phyloP scores from a whole-genome alignment of 2,888 invertebrate species.

The Dolomedes plantarius region DNA sequence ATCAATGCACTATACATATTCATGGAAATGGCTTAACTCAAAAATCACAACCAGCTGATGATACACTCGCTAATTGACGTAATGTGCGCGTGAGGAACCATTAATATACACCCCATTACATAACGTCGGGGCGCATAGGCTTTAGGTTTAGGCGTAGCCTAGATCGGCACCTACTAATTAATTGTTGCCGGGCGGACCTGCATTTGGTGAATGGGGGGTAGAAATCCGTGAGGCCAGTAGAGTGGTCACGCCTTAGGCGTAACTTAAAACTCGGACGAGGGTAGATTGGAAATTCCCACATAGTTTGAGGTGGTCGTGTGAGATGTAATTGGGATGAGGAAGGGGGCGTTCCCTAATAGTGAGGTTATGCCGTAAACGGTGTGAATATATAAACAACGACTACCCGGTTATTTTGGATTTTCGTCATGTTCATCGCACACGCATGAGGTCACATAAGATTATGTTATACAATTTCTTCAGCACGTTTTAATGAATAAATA shows the following conservation, averaged over 20 bases:
- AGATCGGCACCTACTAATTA: conserved; percentile 65
- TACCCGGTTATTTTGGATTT: too few species aligned
- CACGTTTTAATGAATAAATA: too few species aligned
- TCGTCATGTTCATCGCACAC: too few species aligned
- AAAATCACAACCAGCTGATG: conserved; percentile 35
- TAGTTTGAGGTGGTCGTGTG: conserved; percentile 39
- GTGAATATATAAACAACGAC: too few species aligned
- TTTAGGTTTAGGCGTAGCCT: conserved; percentile 49
- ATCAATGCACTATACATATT: conserved; percentile 11
- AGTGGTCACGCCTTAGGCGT: conserved; percentile 70
- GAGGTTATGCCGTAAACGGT: neutral
- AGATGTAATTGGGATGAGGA: conserved; percentile 34
- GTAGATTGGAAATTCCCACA: conserved; percentile 55
- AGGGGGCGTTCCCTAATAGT: conserved; percentile 42
- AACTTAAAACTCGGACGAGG: conserved; percentile 70
- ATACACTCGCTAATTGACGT: conserved; percentile 44
- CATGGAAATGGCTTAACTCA: conserved; percentile 21
- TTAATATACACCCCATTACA: conserved; percentile 45
- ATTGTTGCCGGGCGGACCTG: conserved; percentile 49
- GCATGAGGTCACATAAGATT: too few species aligned
- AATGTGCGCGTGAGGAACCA: conserved; percentile 31
- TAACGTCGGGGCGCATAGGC: conserved; percentile 39
- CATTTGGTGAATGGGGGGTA: conserved; percentile 7
- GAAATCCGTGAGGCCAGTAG: conserved; percentile 46
- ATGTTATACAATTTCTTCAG: too few species aligned